These are phyloP conservation scores for Mus spicilegus DNA, from an alignment of 2,113 vertebrate species.

Conservation along the genomic window DNA sequence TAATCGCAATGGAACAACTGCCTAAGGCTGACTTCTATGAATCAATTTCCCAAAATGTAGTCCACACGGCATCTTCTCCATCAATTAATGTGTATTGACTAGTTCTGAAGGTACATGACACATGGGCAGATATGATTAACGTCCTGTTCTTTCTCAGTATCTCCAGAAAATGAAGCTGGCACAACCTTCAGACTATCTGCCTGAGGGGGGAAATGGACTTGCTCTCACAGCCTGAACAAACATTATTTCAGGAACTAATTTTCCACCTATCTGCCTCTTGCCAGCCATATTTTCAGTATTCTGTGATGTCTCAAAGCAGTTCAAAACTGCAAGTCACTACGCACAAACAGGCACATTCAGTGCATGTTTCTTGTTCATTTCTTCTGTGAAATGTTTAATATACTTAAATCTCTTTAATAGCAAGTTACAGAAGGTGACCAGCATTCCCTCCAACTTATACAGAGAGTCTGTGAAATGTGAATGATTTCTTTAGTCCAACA, in stretches of 20 bases:
- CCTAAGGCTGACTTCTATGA: conserved; percentile 34
- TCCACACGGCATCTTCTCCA: conserved; percentile 39
- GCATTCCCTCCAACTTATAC: not conserved
- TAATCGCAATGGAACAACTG: not conserved
- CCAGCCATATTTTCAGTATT: conserved; percentile 57
- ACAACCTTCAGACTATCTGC: conserved; percentile 64
- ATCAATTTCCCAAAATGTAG: conserved; percentile 34
- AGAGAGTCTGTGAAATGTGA: not conserved
- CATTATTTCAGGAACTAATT: conserved; percentile 76
- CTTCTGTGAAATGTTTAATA: conserved; percentile 9
- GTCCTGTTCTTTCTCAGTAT: conserved; percentile 45
- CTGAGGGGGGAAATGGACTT: conserved; percentile 12
- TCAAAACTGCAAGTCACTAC: conserved; percentile 54
- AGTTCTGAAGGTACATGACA: conserved; percentile 51
- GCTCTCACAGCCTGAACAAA: conserved; percentile 72
- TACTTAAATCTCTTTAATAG: not conserved
- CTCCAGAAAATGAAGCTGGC: conserved; percentile 53
- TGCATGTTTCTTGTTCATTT: not conserved
- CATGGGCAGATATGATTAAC: conserved; percentile 64
- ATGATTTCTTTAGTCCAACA: not conserved
- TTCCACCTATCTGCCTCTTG: conserved; percentile 66
- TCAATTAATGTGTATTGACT: conserved; percentile 74
- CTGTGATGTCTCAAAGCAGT: conserved; percentile 47
- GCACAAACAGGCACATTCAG: not conserved
- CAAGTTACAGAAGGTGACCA: not conserved